Conservation (phyloP, 2,113 vertebrate genomes). For the Nycticorax nycticorax region DNA sequence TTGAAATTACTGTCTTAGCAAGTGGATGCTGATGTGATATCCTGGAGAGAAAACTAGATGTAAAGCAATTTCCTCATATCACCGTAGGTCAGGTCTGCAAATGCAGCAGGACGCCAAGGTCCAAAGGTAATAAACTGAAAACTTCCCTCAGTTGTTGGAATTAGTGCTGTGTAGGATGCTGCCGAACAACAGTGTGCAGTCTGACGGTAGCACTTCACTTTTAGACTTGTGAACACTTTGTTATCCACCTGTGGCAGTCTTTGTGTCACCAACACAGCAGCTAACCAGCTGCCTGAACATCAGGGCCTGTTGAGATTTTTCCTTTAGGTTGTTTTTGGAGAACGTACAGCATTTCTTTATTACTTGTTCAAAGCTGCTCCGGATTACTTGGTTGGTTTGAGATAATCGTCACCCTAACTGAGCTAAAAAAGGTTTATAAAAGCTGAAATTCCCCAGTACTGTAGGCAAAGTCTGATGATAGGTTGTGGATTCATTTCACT, state of each 20-base stretch:
- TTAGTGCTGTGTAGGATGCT: not conserved
- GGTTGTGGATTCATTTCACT: not conserved
- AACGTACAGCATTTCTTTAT: not conserved
- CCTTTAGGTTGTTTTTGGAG: not conserved
- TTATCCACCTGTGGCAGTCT: not conserved
- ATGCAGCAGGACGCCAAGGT: rapidly evolving
- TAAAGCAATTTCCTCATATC: not conserved
- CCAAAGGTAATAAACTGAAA: not conserved
- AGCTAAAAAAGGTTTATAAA: not conserved
- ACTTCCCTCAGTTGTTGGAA: not conserved
- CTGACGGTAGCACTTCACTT: not conserved
- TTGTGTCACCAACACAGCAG: not conserved
- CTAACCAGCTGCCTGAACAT: not conserved
- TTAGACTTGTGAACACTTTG: not conserved
- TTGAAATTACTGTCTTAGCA: not conserved
- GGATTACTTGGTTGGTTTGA: not conserved
- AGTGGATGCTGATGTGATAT: not conserved
- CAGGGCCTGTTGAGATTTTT: not conserved
- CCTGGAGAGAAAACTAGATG: not conserved
- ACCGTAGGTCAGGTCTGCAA: not conserved
- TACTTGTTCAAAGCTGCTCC: not conserved
- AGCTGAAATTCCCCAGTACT: not conserved
- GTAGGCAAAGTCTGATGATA: not conserved
- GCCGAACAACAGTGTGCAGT: not conserved
- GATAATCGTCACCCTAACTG: not conserved